Conservation (phyloP, 37 sponge, comb jelly and placozoan species). For the Theonella swinhoei region DNA sequence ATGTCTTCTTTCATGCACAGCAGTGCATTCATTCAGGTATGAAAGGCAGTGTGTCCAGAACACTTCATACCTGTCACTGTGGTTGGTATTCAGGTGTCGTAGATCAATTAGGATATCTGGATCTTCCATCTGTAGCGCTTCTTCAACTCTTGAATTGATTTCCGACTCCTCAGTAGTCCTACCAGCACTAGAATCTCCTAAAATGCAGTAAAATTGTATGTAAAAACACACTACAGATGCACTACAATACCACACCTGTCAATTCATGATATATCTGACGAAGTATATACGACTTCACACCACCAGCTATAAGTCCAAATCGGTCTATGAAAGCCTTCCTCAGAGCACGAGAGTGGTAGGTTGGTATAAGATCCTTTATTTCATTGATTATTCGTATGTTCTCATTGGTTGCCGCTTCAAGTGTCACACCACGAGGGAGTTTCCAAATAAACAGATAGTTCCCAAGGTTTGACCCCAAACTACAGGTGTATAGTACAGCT, state of each 20-base stretch:
- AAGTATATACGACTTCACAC: conserved; percentile 8
- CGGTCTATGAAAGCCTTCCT: conserved; percentile 1
- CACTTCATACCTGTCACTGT: too few species aligned
- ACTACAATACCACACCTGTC: conserved; percentile 1
- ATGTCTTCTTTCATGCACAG: conserved; percentile 56
- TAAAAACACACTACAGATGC: background rate
- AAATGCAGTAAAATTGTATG: too few species aligned
- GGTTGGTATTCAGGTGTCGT: conserved; percentile 22
- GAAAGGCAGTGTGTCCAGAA: conserved; percentile 18
- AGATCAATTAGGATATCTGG: conserved; percentile 28
- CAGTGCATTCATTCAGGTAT: conserved; percentile 22
- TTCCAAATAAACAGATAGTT: conserved; percentile 10
- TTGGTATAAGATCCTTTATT: conserved; percentile 10
- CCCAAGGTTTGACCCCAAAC: conserved; percentile 7
- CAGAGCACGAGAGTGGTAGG: conserved; percentile 12
- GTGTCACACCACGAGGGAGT: conserved; percentile 11
- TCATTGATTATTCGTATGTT: conserved; percentile 1
- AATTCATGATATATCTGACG: conserved; percentile 5
- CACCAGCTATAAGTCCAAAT: background rate
- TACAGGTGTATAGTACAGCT: background rate
- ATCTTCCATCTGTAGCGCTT: conserved; percentile 27
- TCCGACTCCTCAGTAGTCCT: conserved; percentile 6
- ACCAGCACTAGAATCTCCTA: conserved; percentile 6
- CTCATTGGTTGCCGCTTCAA: conserved; percentile 1
- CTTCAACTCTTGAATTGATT: conserved; percentile 24